Evolutionary conservation across 1,140 invertebrate genomes (phyloP), one percentile per base, ranked within the genome.

Genomic region (Microplitis demolitor): DNA sequence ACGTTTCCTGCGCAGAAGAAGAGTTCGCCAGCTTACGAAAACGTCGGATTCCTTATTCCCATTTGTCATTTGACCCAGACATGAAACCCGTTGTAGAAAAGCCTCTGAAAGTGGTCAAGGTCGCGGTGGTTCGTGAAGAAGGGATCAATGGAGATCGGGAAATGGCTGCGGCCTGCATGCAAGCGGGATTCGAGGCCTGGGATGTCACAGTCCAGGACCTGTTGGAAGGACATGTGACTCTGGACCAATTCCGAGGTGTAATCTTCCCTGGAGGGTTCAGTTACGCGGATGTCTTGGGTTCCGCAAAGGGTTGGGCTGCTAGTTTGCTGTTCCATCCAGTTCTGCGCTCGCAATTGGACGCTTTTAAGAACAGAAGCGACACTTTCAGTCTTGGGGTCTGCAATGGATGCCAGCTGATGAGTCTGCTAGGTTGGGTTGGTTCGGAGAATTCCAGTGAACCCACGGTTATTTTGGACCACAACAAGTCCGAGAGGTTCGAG

Each of bases 251-350:
- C 86, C 89, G 92, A 74, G 98, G 98, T 4, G 78, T 99, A 11
- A 91, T 97, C 39, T 99, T 99, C 80, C 97, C 97, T 3, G 98
- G 98, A 53, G 98, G 98, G 13, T 99, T 99, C 82, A 98, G 97
- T 85, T 99, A 98, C 88, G 97, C 96, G 45, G 93, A 99, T 88
- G 98, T 98, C 1, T 87, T 98, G 45, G 98, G 98, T 0, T 98
- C 97, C 1, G 97, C 96, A 0, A 98, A 98, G 89, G 97, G 98
- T 14, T 99, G 98, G 98, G 97, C 97, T 3, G 97, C 95, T 0
- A 93, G 94, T 77, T 92, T 98, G 13, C 80, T 94, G 4, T 97
- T 96, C 82, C 89, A 93, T 83, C 79, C 86, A 31, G 79, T 78
- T 13, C 76, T 93, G 4, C 90, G 91, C 68, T 87, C 91, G 31